Conservation (phyloP, 2,888 invertebrate species). For the Epinotia demarniana region DNA sequence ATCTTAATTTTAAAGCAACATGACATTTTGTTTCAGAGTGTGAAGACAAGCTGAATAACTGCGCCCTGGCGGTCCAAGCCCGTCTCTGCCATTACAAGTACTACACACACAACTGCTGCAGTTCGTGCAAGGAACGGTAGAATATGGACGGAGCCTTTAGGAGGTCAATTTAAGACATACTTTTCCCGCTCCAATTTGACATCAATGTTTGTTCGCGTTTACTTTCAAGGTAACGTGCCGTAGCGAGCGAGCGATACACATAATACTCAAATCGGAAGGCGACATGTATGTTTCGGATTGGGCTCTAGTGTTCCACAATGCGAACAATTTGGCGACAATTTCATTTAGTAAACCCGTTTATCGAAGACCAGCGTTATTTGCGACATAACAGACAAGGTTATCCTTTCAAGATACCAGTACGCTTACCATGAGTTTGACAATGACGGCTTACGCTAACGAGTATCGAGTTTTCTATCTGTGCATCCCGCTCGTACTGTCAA, state of each 20-base stretch:
- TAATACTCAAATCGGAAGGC: not conserved
- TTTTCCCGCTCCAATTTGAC: not conserved
- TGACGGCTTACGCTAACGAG: too few relatives aligned
- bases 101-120: slow-evolving; percentile 93
- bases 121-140: slow-evolving; percentile 83
- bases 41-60: slow-evolving; percentile 90
- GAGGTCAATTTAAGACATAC: not conserved
- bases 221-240: too few relatives aligned
- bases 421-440: too few relatives aligned
- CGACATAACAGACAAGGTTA: too few relatives aligned
- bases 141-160: not conserved
- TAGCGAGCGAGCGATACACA: not conserved
- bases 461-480: too few relatives aligned
- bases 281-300: not conserved
- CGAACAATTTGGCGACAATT: too few relatives aligned
- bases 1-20: too few relatives aligned
- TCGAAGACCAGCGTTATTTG: too few relatives aligned
- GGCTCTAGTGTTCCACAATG: not conserved
- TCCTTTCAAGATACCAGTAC: too few relatives aligned
- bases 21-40: slow-evolving; percentile 75
- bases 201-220: not conserved
- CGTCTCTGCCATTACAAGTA: slow-evolving; percentile 94
- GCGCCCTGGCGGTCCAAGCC: slow-evolving; percentile 92
- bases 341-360: too few relatives aligned
- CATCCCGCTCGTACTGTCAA: too few relatives aligned